A percentile compares a stretch with the other conserved stretches of the same genome.
Evolutionary conservation across 2,888 invertebrate genomes (phyloP).

Genomic region (Coleophora flavipennella): DNA sequence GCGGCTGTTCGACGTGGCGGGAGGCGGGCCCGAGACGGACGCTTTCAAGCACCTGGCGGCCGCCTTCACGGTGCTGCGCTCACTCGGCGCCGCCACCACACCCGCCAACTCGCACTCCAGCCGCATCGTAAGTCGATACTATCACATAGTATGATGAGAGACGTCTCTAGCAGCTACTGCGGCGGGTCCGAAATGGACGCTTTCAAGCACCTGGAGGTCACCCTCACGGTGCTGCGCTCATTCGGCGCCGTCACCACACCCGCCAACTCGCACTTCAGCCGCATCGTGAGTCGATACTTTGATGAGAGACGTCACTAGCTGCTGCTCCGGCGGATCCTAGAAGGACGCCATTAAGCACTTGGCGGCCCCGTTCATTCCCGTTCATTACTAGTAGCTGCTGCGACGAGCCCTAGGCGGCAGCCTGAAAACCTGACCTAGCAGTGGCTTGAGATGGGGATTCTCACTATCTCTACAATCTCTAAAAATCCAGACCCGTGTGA

Average conservation of each 20-base stretch:
- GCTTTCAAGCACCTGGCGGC: slow-evolving; percentile 97
- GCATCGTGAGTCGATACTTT: slow-evolving; percentile 80
- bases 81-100: slow-evolving; percentile 92
- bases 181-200: slow-evolving; percentile 96
- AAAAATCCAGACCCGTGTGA: too few relatives aligned
- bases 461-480: too few relatives aligned
- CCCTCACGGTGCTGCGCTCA: slow-evolving; percentile 93
- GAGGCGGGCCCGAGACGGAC: slow-evolving; percentile 95
- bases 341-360: slow-evolving; percentile 97
- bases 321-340: slow-evolving; percentile 95
- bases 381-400: too few relatives aligned
- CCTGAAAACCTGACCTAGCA: too few relatives aligned
- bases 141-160: too few relatives aligned
- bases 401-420: too few relatives aligned
- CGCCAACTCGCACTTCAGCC: slow-evolving; percentile 92
- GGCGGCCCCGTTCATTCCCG: slow-evolving; percentile 95
- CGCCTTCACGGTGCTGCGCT: slow-evolving; percentile 93
- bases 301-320: too few relatives aligned
- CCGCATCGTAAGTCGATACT: slow-evolving; percentile 80
- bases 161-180: too few relatives aligned
- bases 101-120: slow-evolving; percentile 93
- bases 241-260: slow-evolving; percentile 93
- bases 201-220: slow-evolving; percentile 95
- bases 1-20: slow-evolving; percentile 93
- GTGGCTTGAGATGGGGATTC: too few relatives aligned